phyloP scores from a whole-genome alignment of 2,113 vertebrate species.

The Zosterops hypoxanthus region DNA sequence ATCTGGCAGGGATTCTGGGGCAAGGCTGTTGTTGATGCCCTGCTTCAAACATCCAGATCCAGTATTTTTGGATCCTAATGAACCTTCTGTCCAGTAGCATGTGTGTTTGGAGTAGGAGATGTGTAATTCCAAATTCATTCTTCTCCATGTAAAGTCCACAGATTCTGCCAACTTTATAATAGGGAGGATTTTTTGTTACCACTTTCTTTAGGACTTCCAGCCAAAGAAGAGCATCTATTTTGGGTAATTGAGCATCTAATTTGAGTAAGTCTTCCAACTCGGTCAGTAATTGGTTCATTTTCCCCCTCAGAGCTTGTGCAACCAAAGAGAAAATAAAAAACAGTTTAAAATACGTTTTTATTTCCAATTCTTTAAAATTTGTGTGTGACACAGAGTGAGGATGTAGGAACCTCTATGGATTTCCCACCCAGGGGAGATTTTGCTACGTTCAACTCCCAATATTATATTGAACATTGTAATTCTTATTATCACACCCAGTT shows the following conservation, averaged over 20 bases:
- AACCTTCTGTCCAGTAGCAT: not conserved
- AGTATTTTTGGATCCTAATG: not conserved
- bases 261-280: not conserved
- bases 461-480: not conserved
- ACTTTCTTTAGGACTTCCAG: not conserved
- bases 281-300: not conserved
- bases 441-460: not conserved
- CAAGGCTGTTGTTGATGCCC: not conserved
- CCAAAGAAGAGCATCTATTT: not conserved
- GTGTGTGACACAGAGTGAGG: not conserved
- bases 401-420: not conserved
- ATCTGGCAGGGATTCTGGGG: constrained; percentile 58
- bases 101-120: not conserved
- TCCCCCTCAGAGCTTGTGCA: not conserved
- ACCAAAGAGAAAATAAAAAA: not conserved
- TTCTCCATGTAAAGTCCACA: not conserved
- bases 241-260: not conserved
- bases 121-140: not conserved
- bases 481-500: not conserved
- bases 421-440: not conserved
- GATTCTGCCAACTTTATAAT: not conserved
- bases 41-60: not conserved
- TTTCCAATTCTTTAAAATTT: not conserved
- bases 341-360: not conserved
- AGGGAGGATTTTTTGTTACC: not conserved